Evolutionary conservation across 1,140 invertebrate genomes (phyloP), one percentile per base, ranked within the genome.

Genomic region (Papilio helenus): DNA sequence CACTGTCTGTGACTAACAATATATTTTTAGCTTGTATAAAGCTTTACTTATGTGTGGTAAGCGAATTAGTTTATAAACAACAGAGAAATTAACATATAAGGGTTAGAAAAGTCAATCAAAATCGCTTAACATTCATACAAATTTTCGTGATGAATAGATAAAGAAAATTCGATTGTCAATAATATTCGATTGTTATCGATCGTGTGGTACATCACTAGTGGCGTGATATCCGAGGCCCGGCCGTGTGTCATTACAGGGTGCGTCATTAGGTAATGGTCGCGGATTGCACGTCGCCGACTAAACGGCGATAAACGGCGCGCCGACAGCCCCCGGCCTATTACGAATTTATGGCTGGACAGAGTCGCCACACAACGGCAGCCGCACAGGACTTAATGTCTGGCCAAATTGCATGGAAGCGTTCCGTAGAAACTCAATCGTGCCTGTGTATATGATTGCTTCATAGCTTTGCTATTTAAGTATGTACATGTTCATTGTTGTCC

Each of bases 281-380:
- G 86, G 87, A 90, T 91, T 89, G 85, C 84, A 91, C 86, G 85
- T 86, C 88, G 85, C 80, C 87, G 86, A 84, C 88, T 93, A 93
- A 93, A 92, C 88, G 88, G 65, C 86, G 90, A 86, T 93, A 93
- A 93, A 92, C 88, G 89, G 51, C 83, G 79, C 76, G 85, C 77
- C 81, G 83, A 78, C 85, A 79, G 88, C 86, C 86, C 84, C 76
- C 84, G 79, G 86, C 83, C 84, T 85, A 89, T 91, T 89, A 89
- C 81, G 79, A 84, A 86, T 90, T 90, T 88, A 86, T 83, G 87
- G 86, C 82, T 80, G 80, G 77, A 87, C 85, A 83, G 84, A 83
- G 79, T 80, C 79, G 79, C 81, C 76, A 83, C 18, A n/a, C 71
- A 39, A 55, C 51, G 51, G 14, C 23, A 14, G 26, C 26, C 44